phyloP scores from a whole-genome alignment of 2,113 vertebrate species.

The Aramus guarauna region DNA sequence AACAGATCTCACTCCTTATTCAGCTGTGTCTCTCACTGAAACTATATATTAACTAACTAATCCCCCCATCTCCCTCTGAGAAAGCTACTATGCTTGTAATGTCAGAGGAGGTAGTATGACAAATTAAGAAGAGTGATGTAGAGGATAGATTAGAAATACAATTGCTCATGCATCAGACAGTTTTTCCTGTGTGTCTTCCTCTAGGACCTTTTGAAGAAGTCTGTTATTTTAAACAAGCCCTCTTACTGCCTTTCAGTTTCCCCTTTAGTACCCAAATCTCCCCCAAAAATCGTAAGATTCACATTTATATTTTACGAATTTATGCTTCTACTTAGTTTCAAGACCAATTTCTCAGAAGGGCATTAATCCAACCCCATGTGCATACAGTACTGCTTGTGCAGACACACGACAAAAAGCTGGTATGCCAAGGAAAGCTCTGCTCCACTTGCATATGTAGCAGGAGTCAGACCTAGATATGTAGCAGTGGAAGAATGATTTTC shows the following conservation, averaged over 20 bases:
- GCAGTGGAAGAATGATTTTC: not conserved
- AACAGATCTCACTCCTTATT: not conserved
- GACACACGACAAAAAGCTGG: not conserved
- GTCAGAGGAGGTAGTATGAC: not conserved
- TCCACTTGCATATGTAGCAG: not conserved
- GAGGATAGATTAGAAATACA: slow-evolving; percentile 3
- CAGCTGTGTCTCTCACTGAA: not conserved
- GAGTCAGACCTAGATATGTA: not conserved
- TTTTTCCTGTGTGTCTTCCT: slow-evolving; percentile 8
- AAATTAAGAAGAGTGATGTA: not conserved
- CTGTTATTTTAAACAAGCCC: not conserved
- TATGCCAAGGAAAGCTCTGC: not conserved
- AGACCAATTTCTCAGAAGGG: not conserved
- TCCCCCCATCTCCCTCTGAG: not conserved
- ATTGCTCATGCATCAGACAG: not conserved
- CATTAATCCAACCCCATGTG: not conserved
- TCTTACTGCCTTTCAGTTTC: not conserved
- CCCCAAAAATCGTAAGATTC: not conserved
- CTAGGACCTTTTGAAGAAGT: not conserved
- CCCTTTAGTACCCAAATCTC: not conserved
- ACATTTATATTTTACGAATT: not conserved
- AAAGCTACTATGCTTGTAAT: not conserved
- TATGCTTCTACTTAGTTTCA: not conserved
- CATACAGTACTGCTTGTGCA: not conserved
- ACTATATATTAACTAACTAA: not conserved